These are phyloP conservation scores for Agrypnia vestita DNA, from an alignment of 1,140 invertebrate species.

Conservation along the genomic window DNA sequence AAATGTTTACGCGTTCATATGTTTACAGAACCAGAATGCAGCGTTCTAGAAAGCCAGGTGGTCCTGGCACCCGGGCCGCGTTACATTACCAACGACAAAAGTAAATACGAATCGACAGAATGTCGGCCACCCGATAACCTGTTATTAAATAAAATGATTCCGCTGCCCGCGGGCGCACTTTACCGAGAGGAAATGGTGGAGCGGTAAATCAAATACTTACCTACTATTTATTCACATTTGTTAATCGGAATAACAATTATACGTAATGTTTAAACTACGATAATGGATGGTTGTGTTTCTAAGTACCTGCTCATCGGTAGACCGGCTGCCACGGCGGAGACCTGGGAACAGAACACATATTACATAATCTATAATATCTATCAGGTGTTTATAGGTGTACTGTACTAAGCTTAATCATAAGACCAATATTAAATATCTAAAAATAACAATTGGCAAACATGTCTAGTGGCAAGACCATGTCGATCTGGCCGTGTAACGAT, in stretches of 20 bases:
- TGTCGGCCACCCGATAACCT: constrained; percentile 21
- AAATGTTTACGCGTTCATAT: no score
- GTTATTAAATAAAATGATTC: constrained; percentile 22
- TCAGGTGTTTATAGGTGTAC: no score
- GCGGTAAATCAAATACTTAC: constrained; percentile 7
- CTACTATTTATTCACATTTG: constrained; percentile 2
- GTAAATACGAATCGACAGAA: constrained; percentile 24
- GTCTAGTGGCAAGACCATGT: no score
- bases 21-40: neutral
- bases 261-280: neutral
- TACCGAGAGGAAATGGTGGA: constrained; percentile 10
- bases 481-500: no score
- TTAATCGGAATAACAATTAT: constrained; percentile 33
- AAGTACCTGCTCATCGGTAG: no score
- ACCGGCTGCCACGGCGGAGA: no score
- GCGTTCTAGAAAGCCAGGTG: neutral
- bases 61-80: neutral
- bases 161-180: neutral
- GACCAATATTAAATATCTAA: no score
- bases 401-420: no score
- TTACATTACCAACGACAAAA: constrained; percentile 21
- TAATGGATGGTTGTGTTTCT: neutral
- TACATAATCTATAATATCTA: no score
- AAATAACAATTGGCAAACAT: no score
- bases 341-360: no score